Evolutionary conservation across 2,888 invertebrate species (phyloP).

Genomic region (Sericinus montela): DNA sequence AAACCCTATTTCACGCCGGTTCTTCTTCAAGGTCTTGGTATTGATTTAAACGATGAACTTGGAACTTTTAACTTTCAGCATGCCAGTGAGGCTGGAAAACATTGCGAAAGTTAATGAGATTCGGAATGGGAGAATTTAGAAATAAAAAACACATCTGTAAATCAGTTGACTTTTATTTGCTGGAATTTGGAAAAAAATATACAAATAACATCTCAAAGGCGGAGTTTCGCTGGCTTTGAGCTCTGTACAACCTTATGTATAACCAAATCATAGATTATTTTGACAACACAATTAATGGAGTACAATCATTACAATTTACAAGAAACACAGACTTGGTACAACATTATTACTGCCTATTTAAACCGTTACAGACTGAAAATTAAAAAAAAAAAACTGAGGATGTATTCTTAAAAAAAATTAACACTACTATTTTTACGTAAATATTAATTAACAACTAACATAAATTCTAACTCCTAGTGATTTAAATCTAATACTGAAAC

Average conservation of each 20-base stretch:
- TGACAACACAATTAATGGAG: slow-evolving; percentile 53
- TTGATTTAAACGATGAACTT: too few relatives aligned
- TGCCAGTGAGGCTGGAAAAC: too few relatives aligned
- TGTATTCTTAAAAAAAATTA: slow-evolving; percentile 50
- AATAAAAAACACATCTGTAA: slow-evolving; percentile 41
- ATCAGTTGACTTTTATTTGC: slow-evolving; percentile 65
- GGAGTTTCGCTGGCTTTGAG: slow-evolving; percentile 55
- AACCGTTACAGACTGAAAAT: slow-evolving; percentile 38
- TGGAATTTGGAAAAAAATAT: slow-evolving; percentile 62
- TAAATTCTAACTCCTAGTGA: slow-evolving; percentile 67
- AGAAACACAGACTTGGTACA: slow-evolving; percentile 39
- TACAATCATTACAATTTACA: not conserved
- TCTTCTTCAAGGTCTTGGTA: too few relatives aligned
- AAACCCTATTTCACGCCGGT: too few relatives aligned
- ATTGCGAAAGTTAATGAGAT: too few relatives aligned
- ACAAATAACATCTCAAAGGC: slow-evolving; percentile 56
- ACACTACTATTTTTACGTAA: slow-evolving; percentile 49
- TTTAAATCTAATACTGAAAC: slow-evolving; percentile 73
- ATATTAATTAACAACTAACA: slow-evolving; percentile 74
- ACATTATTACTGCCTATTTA: slow-evolving; percentile 36
- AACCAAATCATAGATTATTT: slow-evolving; percentile 7
- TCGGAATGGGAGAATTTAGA: slow-evolving; percentile 9
- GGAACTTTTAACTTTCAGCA: too few relatives aligned
- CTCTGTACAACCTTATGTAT: slow-evolving; percentile 45
- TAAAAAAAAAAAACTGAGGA: slow-evolving; percentile 47